phyloP scores from a whole-genome alignment of 2,113 vertebrate species.

The Neotoma lepida region DNA sequence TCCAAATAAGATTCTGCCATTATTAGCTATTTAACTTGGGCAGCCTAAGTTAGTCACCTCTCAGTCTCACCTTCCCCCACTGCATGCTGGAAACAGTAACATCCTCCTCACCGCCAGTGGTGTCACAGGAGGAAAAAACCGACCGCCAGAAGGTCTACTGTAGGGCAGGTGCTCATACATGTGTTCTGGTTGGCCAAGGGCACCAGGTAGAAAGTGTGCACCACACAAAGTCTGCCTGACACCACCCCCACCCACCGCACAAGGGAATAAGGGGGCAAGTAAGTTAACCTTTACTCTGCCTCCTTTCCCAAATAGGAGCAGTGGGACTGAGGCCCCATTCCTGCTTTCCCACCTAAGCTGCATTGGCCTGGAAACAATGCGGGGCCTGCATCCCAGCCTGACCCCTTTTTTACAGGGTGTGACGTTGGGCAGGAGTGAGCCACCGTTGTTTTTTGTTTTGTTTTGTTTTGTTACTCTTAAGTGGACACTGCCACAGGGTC shows the following conservation, averaged over 20 bases:
- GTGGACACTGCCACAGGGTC: neutral
- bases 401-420: neutral
- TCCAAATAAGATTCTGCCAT: conserved; percentile 2
- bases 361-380: neutral
- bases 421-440: neutral
- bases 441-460: neutral
- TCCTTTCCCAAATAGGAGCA: conserved; percentile 22
- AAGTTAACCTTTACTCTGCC: neutral
- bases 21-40: neutral
- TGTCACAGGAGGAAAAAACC: neutral
- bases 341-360: neutral
- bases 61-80: neutral
- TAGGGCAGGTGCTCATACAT: neutral
- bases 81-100: neutral
- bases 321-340: neutral
- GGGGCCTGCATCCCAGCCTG: conserved; percentile 1
- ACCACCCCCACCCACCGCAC: neutral
- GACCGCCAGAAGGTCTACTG: neutral
- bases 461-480: neutral
- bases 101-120: neutral
- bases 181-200: neutral
- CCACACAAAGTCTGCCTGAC: neutral
- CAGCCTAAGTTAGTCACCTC: neutral
- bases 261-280: neutral
- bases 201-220: neutral